A percentile compares a stretch with the other conserved stretches of the same genome.
These are phyloP conservation scores for Antedon mediterranea DNA, from an alignment of 53 echinoderm and acorn worm species.

Conservation along the genomic window DNA sequence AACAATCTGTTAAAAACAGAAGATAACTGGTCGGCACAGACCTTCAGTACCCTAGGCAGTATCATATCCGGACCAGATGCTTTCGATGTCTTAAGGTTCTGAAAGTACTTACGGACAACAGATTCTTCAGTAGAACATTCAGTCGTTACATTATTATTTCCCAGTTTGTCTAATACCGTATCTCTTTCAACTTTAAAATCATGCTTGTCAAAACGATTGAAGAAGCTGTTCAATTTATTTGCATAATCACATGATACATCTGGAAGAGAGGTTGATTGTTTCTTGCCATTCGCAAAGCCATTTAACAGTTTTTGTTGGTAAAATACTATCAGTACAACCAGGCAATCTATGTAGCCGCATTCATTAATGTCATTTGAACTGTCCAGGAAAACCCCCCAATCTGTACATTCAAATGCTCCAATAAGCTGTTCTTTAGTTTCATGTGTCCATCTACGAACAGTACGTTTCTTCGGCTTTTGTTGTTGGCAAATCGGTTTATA, in stretches of 20 bases:
- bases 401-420: slow-evolving; percentile 4
- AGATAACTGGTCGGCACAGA: slow-evolving; percentile 8
- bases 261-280: not conserved
- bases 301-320: not conserved
- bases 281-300: slow-evolving; percentile 5
- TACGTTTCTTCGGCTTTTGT: not conserved
- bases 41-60: slow-evolving; percentile 8
- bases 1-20: not conserved
- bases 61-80: slow-evolving; percentile 5
- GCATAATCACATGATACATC: not conserved
- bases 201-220: slow-evolving; percentile 8
- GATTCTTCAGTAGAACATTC: not conserved
- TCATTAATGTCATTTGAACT: not conserved
- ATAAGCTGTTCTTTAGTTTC: not conserved
- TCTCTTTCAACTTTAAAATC: not conserved
- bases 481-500: not conserved
- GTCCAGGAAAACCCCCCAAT: not conserved
- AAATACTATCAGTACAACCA: not conserved
- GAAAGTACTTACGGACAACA: not conserved
- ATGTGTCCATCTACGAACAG: not conserved
- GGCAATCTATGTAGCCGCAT: not conserved
- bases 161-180: not conserved
- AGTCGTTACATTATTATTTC: not conserved
- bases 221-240: slow-evolving; percentile 7
- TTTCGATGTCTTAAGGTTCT: slow-evolving; percentile 1